These are phyloP conservation scores for Himalopsyche japonica DNA, from an alignment of 2,888 invertebrate species.

Conservation along the genomic window DNA sequence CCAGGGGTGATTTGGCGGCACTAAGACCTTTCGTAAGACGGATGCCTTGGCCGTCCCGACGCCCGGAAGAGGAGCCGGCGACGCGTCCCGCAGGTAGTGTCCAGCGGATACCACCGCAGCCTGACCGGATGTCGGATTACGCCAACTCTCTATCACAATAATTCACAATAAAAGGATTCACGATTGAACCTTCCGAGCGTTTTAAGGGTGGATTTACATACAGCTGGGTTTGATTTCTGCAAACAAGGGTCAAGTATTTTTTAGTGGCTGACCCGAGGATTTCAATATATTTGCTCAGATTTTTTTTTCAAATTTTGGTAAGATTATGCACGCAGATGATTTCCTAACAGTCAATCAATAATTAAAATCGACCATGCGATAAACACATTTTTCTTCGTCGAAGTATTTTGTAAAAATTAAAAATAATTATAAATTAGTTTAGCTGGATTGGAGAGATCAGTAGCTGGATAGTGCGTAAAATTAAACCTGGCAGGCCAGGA, in stretches of 20 bases:
- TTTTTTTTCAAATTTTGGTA: background rate
- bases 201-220: constrained; percentile 26
- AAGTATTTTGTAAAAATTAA: too few species aligned
- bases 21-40: background rate
- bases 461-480: too few species aligned
- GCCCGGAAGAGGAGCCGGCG: background rate
- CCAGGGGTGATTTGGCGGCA: background rate
- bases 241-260: constrained; percentile 36
- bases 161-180: constrained; percentile 33
- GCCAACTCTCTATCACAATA: constrained; percentile 33
- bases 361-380: too few species aligned
- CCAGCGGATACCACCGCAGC: background rate
- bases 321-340: too few species aligned
- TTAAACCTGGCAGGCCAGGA: too few species aligned
- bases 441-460: too few species aligned
- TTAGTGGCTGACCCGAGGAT: background rate
- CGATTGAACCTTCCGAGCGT: background rate
- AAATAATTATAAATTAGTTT: too few species aligned
- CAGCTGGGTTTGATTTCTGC: constrained; percentile 30
- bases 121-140: constrained; percentile 23
- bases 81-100: background rate
- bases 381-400: too few species aligned
- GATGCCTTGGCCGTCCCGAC: background rate
- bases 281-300: background rate
- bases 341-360: too few species aligned